Conservation (phyloP, 1,140 invertebrate species). For the Cotesia vestalis region DNA sequence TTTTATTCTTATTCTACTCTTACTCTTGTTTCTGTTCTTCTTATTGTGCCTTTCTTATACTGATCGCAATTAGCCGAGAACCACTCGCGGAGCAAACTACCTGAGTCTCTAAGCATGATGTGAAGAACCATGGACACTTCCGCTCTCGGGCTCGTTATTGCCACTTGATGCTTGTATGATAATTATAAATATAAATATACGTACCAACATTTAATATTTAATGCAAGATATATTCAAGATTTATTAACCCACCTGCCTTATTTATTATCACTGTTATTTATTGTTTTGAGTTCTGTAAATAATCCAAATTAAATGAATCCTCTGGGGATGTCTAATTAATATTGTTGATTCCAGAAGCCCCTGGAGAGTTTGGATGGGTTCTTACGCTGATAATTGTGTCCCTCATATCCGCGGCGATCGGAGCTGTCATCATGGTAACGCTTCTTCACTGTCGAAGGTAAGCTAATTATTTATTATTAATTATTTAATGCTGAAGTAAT, state of each 20-base stretch:
- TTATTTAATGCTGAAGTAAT: no score
- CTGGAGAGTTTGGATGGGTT: slow-evolving; percentile 66
- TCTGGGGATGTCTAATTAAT: not conserved
- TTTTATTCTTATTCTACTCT: not conserved
- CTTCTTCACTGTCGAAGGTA: slow-evolving; percentile 67
- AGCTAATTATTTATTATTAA: slow-evolving; percentile 41
- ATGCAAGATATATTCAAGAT: not conserved
- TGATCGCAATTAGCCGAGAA: slow-evolving; percentile 35
- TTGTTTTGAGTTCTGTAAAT: slow-evolving; percentile 2
- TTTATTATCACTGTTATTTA: not conserved
- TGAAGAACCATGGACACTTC: slow-evolving; percentile 16
- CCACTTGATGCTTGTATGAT: slow-evolving; percentile 11
- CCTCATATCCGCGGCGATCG: slow-evolving; percentile 66
- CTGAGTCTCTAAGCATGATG: not conserved
- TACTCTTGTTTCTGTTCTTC: not conserved
- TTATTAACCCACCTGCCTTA: no score
- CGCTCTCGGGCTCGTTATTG: slow-evolving; percentile 9
- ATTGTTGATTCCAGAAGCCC: slow-evolving; percentile 54
- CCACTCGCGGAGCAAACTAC: slow-evolving; percentile 17
- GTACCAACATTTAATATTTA: not conserved
- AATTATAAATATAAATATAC: not conserved
- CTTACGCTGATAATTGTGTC: slow-evolving; percentile 68
- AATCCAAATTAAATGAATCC: not conserved
- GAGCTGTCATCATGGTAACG: slow-evolving; percentile 68
- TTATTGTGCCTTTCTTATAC: not conserved